A percentile compares a stretch with the other conserved stretches of the same genome.
Conservation (phyloP, 2,888 invertebrate species). For the Papilio protenor region DNA sequence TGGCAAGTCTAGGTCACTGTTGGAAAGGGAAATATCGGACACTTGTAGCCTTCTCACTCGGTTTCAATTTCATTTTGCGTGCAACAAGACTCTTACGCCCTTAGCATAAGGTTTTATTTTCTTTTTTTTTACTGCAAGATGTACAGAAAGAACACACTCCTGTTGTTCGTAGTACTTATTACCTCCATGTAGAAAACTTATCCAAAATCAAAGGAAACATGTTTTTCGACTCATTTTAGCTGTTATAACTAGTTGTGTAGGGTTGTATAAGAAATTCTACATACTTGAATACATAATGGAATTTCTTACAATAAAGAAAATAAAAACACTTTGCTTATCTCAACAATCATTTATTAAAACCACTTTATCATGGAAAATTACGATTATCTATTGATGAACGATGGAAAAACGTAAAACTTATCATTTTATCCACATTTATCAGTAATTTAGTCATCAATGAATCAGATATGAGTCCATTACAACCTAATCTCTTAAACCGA, state of each 20-base stretch:
- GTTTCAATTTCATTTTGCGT: no score
- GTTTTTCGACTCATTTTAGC: no score
- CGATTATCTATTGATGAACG: not conserved
- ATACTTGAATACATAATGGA: not conserved
- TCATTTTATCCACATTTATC: slow-evolving; percentile 22
- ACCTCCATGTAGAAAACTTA: not conserved
- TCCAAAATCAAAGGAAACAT: no score
- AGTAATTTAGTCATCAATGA: slow-evolving; percentile 35
- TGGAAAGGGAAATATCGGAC: no score
- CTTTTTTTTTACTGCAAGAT: no score
- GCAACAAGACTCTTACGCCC: no score
- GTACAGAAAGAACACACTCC: no score
- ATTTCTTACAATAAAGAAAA: not conserved
- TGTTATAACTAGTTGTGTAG: not conserved
- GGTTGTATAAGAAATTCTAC: not conserved
- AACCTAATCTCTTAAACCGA: slow-evolving; percentile 28
- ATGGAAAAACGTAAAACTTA: slow-evolving; percentile 14
- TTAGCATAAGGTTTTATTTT: no score
- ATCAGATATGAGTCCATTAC: slow-evolving; percentile 29
- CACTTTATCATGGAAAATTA: slow-evolving; percentile 5
- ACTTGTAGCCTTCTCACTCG: no score
- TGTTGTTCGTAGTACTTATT: no score
- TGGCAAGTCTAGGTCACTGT: no score
- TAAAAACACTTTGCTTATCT: not conserved
- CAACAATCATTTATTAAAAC: slow-evolving; percentile 2